Evolutionary conservation across 1,140 invertebrate genomes (phyloP).

Genomic region (Ostrea denselamellosa): DNA sequence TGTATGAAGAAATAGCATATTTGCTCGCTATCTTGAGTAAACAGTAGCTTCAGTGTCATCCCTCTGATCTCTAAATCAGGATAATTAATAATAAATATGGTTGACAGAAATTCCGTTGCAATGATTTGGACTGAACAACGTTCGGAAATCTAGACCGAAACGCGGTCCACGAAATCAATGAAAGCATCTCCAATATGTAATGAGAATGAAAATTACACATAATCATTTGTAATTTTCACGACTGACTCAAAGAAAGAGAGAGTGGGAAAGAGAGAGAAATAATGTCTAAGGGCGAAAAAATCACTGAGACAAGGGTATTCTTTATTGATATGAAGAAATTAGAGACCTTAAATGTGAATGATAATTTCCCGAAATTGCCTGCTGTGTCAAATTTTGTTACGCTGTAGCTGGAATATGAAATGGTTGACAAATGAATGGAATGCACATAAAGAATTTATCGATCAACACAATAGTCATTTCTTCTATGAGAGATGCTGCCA

Average conservation of each 20-base stretch:
- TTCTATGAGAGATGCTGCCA: background rate
- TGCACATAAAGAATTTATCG: constrained; percentile 35
- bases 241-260: background rate
- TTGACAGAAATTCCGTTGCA: background rate
- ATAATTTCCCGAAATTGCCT: constrained; percentile 12
- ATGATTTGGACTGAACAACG: constrained; percentile 15
- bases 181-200: constrained; percentile 25
- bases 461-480: constrained; percentile 2
- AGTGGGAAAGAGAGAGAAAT: background rate
- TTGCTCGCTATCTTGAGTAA: background rate
- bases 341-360: background rate
- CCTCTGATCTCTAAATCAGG: background rate
- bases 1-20: too few relatives aligned
- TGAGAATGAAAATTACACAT: constrained; percentile 12
- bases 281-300: background rate
- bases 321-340: background rate
- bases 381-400: constrained; percentile 12
- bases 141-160: background rate
- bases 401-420: constrained; percentile 17
- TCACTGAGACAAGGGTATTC: background rate
- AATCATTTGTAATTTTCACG: constrained; percentile 17
- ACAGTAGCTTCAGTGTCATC: background rate
- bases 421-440: constrained; percentile 19
- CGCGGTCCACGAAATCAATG: background rate
- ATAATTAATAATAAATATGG: background rate